These are phyloP conservation scores for Eretmochelys imbricata DNA, from an alignment of 2,113 vertebrate species.

Conservation along the genomic window DNA sequence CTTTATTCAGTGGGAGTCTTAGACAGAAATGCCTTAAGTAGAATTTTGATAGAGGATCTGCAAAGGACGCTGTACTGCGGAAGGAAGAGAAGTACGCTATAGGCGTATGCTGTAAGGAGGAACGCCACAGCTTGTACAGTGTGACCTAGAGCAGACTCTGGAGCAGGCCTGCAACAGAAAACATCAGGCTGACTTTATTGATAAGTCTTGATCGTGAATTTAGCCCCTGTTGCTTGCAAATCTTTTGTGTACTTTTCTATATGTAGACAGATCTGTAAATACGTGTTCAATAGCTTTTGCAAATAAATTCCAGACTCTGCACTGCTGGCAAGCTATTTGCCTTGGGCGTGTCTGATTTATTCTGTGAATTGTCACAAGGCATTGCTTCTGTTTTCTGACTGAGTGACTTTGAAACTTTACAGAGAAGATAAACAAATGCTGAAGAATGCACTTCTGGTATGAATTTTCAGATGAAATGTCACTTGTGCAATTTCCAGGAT, in stretches of 20 bases:
- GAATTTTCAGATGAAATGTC: slow-evolving; percentile 27
- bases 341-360: neutral
- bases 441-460: neutral
- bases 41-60: neutral
- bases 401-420: neutral
- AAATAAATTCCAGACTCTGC: neutral
- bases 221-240: neutral
- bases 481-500: slow-evolving; percentile 4
- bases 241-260: neutral
- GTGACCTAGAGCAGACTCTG: neutral
- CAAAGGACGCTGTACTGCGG: neutral
- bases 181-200: neutral
- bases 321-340: neutral
- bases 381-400: neutral
- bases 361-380: neutral
- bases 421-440: slow-evolving; percentile 12
- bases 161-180: neutral
- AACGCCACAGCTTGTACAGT: neutral
- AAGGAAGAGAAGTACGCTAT: neutral
- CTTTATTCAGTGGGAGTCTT: neutral
- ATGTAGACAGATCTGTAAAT: neutral
- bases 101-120: neutral
- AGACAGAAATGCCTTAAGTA: neutral
- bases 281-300: neutral
- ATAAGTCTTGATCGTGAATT: neutral